Conservation (phyloP, 2,113 vertebrate genomes). For the Acrocephalus kingi region DNA sequence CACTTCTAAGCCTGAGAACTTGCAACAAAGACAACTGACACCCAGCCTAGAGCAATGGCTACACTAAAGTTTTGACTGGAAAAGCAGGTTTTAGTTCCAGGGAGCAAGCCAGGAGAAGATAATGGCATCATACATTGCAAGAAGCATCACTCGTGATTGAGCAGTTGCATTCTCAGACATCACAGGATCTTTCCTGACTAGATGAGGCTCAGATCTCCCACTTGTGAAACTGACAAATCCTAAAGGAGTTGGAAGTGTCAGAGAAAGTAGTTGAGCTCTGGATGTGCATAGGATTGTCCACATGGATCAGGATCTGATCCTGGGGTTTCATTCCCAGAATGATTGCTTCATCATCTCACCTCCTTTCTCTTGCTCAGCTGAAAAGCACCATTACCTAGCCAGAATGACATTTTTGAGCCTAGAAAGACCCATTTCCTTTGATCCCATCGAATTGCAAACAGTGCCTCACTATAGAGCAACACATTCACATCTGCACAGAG, state of each 20-base stretch:
- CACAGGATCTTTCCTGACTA: neutral
- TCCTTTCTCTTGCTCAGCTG: neutral
- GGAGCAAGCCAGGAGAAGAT: neutral
- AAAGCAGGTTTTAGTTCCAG: neutral
- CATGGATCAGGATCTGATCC: neutral
- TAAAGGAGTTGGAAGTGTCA: neutral
- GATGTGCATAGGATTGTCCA: neutral
- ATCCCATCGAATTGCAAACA: neutral
- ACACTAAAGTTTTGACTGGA: neutral
- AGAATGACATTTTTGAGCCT: neutral
- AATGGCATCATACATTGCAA: accelerated
- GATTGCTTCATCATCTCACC: neutral
- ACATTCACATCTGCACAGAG: neutral
- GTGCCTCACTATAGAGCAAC: neutral
- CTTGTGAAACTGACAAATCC: neutral
- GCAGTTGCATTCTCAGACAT: neutral
- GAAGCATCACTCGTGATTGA: neutral
- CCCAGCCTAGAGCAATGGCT: neutral
- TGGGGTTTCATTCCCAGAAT: neutral
- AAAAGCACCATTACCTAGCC: neutral
- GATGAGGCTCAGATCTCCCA: neutral
- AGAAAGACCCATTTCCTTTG: neutral
- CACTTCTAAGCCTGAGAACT: neutral
- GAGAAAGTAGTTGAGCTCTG: neutral
- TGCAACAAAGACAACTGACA: neutral